Conservation (phyloP, 2,888 invertebrate species). For the Zele albiditarsus region DNA sequence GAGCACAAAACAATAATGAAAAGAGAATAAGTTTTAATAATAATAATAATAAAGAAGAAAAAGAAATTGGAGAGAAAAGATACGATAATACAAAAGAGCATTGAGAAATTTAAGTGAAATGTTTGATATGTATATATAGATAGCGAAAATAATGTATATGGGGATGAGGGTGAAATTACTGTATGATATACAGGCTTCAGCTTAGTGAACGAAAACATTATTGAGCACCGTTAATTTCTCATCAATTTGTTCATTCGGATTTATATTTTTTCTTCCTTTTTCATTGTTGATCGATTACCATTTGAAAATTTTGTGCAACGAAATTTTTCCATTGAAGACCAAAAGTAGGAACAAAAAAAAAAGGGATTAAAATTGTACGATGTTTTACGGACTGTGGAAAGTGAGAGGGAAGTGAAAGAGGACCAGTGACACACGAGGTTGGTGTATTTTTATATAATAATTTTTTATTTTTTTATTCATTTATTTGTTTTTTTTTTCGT, state of each 20-base stretch:
- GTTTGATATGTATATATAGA: background rate
- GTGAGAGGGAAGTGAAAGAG: constrained; percentile 58
- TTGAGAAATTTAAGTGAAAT: background rate
- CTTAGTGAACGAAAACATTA: background rate
- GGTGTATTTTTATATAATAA: constrained; percentile 2
- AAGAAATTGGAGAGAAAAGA: background rate
- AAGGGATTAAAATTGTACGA: constrained; percentile 43
- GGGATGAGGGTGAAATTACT: background rate
- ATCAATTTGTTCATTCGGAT: background rate
- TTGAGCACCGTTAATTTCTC: background rate
- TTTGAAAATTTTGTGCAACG: background rate
- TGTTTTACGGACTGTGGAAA: constrained; percentile 58
- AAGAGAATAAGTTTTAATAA: background rate
- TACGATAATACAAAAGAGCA: background rate
- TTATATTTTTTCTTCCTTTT: background rate
- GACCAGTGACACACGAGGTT: constrained; percentile 24
- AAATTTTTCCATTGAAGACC: background rate
- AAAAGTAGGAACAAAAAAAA: background rate
- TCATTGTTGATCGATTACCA: background rate
- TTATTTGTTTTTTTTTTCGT: background rate
- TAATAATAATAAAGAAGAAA: background rate
- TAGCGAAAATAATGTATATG: background rate
- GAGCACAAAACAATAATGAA: background rate
- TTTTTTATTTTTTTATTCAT: background rate
- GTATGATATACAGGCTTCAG: background rate